These are phyloP conservation scores for Eulimnadia texana DNA, from an alignment of 1,140 invertebrate genomes.

Conservation along the genomic window DNA sequence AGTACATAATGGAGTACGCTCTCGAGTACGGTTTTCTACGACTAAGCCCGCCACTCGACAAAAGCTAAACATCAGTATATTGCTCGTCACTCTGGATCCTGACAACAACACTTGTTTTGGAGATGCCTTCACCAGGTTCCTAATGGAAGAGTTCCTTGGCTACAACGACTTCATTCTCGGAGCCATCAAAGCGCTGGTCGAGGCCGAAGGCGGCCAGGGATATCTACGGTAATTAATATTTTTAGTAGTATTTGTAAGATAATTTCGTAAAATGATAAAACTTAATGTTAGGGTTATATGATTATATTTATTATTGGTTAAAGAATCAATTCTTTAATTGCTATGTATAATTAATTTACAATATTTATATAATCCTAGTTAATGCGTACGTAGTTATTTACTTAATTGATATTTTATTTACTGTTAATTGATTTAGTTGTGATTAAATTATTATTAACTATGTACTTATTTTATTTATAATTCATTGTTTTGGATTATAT, in stretches of 20 bases:
- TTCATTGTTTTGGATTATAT: no score
- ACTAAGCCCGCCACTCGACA: constrained; percentile 66
- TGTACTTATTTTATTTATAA: no score
- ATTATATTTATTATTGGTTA: no score
- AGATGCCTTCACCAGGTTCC: constrained; percentile 71
- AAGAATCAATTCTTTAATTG: no score
- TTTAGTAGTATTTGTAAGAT: not conserved
- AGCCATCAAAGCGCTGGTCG: constrained; percentile 84
- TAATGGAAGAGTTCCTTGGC: constrained; percentile 83
- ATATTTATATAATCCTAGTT: no score
- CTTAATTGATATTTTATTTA: no score
- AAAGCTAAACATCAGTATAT: constrained; percentile 77
- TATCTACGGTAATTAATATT: constrained; percentile 49
- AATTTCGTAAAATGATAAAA: no score
- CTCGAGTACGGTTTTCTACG: constrained; percentile 91
- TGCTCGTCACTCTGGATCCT: constrained; percentile 82
- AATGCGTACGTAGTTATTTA: no score
- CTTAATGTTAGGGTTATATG: not conserved
- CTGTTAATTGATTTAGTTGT: no score
- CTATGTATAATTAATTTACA: no score
- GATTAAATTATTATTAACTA: no score
- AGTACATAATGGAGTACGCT: constrained; percentile 95
- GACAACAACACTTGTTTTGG: constrained; percentile 81
- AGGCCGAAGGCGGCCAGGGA: constrained; percentile 92
- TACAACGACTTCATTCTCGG: constrained; percentile 96